Evolutionary conservation across 2,113 vertebrate genomes (phyloP).

Genomic region (Gorsachius goisagi): DNA sequence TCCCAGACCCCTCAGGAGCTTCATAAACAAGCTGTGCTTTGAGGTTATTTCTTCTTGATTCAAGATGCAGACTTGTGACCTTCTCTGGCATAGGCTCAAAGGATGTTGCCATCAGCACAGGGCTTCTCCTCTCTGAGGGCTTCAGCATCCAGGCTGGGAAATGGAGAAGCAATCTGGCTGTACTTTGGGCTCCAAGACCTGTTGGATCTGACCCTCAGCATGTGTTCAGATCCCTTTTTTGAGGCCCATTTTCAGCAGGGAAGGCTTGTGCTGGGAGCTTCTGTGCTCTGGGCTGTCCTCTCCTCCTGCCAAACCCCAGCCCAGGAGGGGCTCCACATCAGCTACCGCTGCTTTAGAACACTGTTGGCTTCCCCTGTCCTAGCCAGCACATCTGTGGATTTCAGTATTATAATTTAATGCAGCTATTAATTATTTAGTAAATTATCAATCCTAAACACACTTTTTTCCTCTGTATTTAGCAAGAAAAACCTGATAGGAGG

Average conservation of each 20-base stretch:
- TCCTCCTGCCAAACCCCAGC: not conserved
- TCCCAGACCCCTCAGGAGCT: not conserved
- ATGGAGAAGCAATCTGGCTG: too few species aligned
- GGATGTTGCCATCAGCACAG: not conserved
- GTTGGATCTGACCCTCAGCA: not conserved
- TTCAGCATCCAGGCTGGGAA: not conserved
- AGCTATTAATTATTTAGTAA: not conserved
- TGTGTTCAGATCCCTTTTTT: not conserved
- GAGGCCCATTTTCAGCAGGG: not conserved
- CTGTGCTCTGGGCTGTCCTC: accelerated
- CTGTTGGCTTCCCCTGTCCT: not conserved
- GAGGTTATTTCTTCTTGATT: not conserved
- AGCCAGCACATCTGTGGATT: not conserved
- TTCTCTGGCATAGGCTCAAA: not conserved
- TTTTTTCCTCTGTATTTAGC: not conserved
- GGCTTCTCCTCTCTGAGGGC: not conserved
- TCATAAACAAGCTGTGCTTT: not conserved
- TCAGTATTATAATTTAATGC: not conserved
- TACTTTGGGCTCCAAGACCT: not conserved
- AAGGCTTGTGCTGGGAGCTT: not conserved
- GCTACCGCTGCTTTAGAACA: not conserved
- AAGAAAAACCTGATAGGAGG: not conserved
- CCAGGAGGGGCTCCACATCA: too few species aligned
- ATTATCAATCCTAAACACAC: not conserved
- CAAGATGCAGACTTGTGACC: not conserved